phyloP scores from a whole-genome alignment of 2,797 vertebrate species.

The Lepilemur ruficaudatus region DNA sequence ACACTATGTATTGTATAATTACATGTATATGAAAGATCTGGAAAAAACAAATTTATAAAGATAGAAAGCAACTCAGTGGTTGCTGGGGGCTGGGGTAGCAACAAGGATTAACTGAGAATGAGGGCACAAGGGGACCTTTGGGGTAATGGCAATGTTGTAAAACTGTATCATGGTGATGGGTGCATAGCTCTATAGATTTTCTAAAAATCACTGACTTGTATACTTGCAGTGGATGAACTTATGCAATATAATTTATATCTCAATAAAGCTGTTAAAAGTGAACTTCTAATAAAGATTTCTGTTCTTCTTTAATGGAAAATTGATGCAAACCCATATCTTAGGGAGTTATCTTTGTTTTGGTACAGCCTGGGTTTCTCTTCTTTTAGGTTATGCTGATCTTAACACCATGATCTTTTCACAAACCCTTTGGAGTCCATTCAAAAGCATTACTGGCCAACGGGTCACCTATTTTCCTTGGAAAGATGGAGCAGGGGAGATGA shows the following conservation, averaged over 20 bases:
- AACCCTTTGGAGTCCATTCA: background rate
- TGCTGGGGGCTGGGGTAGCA: background rate
- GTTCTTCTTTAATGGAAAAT: background rate
- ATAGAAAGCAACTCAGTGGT: background rate
- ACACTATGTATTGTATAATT: background rate
- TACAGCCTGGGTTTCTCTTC: background rate
- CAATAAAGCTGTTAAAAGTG: background rate
- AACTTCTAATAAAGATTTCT: background rate
- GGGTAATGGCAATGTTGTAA: background rate
- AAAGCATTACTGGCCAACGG: background rate
- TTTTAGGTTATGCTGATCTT: background rate
- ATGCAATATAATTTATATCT: background rate
- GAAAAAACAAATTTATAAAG: background rate
- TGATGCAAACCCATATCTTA: background rate
- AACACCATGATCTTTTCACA: background rate
- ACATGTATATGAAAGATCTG: background rate
- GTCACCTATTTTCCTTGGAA: constrained; percentile 20
- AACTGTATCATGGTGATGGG: background rate
- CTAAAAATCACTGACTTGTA: background rate
- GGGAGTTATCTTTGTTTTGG: background rate
- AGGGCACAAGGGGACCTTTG: background rate
- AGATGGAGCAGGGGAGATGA: background rate
- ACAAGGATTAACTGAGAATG: background rate
- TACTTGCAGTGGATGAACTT: background rate
- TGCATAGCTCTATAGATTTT: background rate